Base-by-base conservation (phyloP, 2,797 vertebrate genomes). In the Helostoma temminkii region DNA sequence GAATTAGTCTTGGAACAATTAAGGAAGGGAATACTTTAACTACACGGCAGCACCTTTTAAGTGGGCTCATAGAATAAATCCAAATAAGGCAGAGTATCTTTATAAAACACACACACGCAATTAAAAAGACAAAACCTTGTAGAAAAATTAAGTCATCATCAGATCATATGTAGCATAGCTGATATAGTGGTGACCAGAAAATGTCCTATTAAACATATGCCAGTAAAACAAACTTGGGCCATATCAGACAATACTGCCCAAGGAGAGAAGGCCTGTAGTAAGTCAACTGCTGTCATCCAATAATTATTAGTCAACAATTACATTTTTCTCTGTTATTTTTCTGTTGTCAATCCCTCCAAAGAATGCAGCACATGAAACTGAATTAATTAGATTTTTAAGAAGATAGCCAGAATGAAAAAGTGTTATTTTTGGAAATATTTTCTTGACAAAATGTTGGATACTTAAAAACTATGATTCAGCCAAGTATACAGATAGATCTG, bases 21-120 rank as follows among this genome's bases (percentile, higher is more conserved):
- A 87, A 56, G 25, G 53, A 74, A 30, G 58, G 57, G 49, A 82
- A 85, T 74, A 68, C 46, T 66, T 19, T 61, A 66, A 81, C n/a
- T 62, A 50, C 50, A 54, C 62, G 30, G 28, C 28, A 54, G 41
- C 36, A 32, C 56, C 55, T 66, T 74, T 66, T 41, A 80, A 66
- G 37, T 0, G 32, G 61, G 34, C 21, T 69, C 62, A 34, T 69
- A 14, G 25, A 53, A 6, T 76, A 60, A 73, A 75, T 58, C 57
- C 37, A 79, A 66, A 77, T 16, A 59, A 39, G 18, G 37, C 24
- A 49, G 32, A 50, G 21, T 55, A 48, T 55, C 25, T 57, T 32
- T 36, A 24, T 22, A 32, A 39, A 56, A 62, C 42, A 55, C 5
- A 5, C 47, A 12, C 19, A 41, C 9, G 11, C 21, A 12, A 63